Evolutionary conservation across 1,140 invertebrate genomes (phyloP), one percentile per base, ranked within the genome.

Genomic region (Bombus haemorrhoidalis): DNA sequence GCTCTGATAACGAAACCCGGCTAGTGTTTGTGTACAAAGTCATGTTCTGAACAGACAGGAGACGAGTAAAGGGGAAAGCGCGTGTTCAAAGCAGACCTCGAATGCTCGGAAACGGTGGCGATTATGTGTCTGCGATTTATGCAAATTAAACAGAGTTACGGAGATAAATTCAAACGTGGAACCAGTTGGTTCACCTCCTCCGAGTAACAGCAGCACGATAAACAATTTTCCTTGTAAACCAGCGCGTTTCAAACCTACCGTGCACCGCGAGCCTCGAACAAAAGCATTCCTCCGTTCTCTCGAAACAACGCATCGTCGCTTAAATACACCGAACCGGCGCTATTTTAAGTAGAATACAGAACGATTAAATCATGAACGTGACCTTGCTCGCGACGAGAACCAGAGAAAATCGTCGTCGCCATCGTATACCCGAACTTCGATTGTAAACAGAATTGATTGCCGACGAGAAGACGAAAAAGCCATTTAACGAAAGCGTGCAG

Each of bases 1-100:
- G 66, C 77, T 74, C 86, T 81, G 72, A 89, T 89, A 88, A 88
- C 76, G 76, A 87, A 71, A 76, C 34, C 37, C 39, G n/a, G 47
- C 75, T 83, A 47, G 66, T 75, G 66, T 85, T 88, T 85, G 37
- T 83, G 79, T 86, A 83, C 66, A 86, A 86, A 74, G 62, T 82
- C 34, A 53, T 76, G 59, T 43, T 66, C 41, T 2, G 72, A 64
- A 43, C 37, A 76, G 59, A 34, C 25, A 22, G 13, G 37, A 59
- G 74, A 13, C 72, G 34, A 25, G 81, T 39, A 76, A 83, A 76
- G 41, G 57, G 34, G 32, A 25, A 43, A 76, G 75, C 81, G 25
- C 6, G 39, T 37, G 34, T 57, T 39, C 34, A n/a, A 73, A 13
- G 41, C 53, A 37, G 18, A 68, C 59, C 39, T 66, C 57, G 10